A percentile compares a stretch with the other conserved stretches of the same genome.
phyloP scores from a whole-genome alignment of 2,113 vertebrate species.

The Lathamus discolor region DNA sequence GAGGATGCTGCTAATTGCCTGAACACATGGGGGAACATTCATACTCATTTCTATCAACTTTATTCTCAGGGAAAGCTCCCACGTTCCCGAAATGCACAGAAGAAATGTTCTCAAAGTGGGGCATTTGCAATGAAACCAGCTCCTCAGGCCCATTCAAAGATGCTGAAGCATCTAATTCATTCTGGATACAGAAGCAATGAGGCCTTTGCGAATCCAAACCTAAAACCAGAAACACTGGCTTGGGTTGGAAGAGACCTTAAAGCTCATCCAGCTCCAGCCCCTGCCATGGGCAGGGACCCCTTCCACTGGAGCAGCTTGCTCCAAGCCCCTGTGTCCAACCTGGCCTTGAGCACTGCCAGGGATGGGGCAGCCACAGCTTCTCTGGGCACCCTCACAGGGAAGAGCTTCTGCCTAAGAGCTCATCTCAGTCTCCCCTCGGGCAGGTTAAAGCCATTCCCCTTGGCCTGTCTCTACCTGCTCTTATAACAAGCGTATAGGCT shows the following conservation, averaged over 20 bases:
- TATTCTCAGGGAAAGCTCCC: neutral
- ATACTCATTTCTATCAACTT: neutral
- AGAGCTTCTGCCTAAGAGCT: neutral
- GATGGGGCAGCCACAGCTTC: too few species aligned
- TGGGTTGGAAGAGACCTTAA: neutral
- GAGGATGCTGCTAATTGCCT: neutral
- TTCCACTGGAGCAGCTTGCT: neutral
- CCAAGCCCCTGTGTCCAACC: too few species aligned
- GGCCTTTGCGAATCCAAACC: neutral
- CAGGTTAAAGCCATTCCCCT: neutral
- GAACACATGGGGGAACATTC: neutral
- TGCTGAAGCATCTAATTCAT: neutral
- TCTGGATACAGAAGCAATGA: neutral
- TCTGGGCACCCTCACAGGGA: too few species aligned
- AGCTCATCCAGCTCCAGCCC: neutral
- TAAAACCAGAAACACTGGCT: neutral
- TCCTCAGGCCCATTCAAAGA: neutral
- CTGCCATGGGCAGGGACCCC: neutral
- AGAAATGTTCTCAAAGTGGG: accelerated
- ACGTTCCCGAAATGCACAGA: neutral
- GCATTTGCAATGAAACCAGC: neutral
- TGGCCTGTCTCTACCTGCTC: neutral
- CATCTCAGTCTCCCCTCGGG: neutral
- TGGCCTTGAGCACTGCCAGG: too few species aligned
- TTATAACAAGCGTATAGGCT: neutral